Percentiles rank a stretch among this genome's conserved stretches.
Conservation (phyloP, 2,888 invertebrate genomes). For the Anthrax anthrax region DNA sequence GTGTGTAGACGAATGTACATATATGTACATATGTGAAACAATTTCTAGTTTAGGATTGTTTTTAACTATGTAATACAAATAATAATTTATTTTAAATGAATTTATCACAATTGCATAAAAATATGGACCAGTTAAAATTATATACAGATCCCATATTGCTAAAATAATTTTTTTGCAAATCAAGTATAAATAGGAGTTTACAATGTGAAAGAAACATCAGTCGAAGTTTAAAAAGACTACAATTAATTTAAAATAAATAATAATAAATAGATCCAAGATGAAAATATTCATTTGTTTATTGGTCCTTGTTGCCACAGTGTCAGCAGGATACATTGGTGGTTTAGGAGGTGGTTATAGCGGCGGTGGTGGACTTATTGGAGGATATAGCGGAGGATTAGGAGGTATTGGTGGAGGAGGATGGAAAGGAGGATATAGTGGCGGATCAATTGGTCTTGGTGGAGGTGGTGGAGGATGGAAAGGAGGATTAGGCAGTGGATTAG, state of each 20-base stretch:
- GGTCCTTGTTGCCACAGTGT: background rate
- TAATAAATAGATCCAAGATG: background rate
- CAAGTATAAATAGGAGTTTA: too few relatives aligned
- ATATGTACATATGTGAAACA: too few relatives aligned
- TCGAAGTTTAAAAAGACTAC: background rate
- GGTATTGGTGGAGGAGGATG: background rate
- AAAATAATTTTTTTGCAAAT: too few relatives aligned
- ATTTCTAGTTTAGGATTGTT: too few relatives aligned
- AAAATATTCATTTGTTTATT: conserved; percentile 2
- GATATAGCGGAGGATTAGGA: background rate
- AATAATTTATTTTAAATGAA: too few relatives aligned
- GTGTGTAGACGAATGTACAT: too few relatives aligned
- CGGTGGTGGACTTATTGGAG: background rate
- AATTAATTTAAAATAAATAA: background rate
- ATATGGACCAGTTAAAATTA: too few relatives aligned
- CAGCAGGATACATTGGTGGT: conserved; percentile 4
- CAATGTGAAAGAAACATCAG: too few relatives aligned
- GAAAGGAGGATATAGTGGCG: background rate
- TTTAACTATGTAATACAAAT: too few relatives aligned
- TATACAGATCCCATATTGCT: too few relatives aligned
- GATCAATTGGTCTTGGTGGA: background rate
- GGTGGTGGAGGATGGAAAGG: background rate
- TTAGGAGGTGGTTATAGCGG: background rate
- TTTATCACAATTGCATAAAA: too few relatives aligned
- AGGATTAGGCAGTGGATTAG: background rate